Conservation (phyloP, 2,888 invertebrate species). For the Mylabris sibirica region DNA sequence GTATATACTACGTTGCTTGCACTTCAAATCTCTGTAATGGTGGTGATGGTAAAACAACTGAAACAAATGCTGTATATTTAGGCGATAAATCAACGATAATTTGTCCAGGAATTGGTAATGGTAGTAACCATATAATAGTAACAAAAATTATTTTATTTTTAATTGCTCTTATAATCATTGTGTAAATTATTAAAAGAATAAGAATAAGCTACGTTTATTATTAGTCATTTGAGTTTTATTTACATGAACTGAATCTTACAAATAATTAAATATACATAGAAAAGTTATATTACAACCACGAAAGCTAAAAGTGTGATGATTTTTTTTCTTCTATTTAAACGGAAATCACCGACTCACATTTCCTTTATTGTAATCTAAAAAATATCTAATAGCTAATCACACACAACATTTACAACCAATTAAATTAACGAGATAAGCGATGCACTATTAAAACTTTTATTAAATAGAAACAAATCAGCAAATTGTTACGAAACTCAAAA, state of each 20-base stretch:
- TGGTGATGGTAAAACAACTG: slow-evolving; percentile 58
- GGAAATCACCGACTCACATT: slow-evolving; percentile 30
- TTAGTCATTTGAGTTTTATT: slow-evolving; percentile 25
- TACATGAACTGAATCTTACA: slow-evolving; percentile 40
- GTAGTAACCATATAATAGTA: neutral
- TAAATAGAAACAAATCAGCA: slow-evolving; percentile 16
- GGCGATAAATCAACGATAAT: slow-evolving; percentile 52
- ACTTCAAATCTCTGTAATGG: slow-evolving; percentile 69
- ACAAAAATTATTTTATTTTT: neutral
- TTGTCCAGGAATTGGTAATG: slow-evolving; percentile 43
- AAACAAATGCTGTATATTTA: slow-evolving; percentile 38
- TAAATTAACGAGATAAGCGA: slow-evolving; percentile 20
- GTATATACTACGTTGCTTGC: slow-evolving; percentile 70
- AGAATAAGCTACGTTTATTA: neutral
- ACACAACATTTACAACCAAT: slow-evolving; percentile 35
- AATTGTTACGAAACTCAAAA: slow-evolving; percentile 13
- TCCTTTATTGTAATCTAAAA: slow-evolving; percentile 18
- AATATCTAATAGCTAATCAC: slow-evolving; percentile 27
- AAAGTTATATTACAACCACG: slow-evolving; percentile 45
- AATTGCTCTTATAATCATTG: neutral
- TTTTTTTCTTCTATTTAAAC: slow-evolving; percentile 12
- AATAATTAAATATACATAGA: slow-evolving; percentile 41
- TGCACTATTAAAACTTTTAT: slow-evolving; percentile 19
- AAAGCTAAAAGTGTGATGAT: slow-evolving; percentile 33
- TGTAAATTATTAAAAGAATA: neutral